Conservation (phyloP, 2,888 invertebrate genomes). For the Noctua janthina region DNA sequence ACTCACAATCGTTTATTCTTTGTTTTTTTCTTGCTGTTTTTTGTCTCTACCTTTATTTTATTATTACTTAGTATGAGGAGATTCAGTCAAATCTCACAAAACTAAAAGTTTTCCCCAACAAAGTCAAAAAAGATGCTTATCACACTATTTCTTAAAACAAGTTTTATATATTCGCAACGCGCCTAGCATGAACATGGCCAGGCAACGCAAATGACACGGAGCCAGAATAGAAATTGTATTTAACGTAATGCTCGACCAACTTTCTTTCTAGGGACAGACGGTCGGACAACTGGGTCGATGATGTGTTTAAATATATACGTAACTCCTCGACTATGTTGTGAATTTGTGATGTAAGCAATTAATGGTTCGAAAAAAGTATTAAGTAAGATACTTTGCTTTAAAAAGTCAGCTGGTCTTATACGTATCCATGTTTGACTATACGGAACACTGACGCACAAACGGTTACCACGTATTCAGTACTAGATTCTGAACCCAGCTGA, state of each 20-base stretch:
- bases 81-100: neutral
- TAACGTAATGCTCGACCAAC: constrained; percentile 57
- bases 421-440: neutral
- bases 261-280: constrained; percentile 63
- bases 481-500: too few species aligned
- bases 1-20: neutral
- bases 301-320: constrained; percentile 52
- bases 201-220: constrained; percentile 39
- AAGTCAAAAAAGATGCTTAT: constrained; percentile 17
- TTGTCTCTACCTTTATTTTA: neutral
- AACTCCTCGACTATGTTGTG: constrained; percentile 39
- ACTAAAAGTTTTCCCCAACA: neutral
- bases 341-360: constrained; percentile 41
- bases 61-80: neutral
- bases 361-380: neutral
- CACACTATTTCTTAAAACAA: constrained; percentile 33
- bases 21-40: neutral
- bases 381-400: neutral
- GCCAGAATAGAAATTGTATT: constrained; percentile 61
- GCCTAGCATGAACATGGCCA: constrained; percentile 30
- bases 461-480: too few species aligned
- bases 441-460: too few species aligned
- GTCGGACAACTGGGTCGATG: constrained; percentile 50
- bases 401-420: neutral
- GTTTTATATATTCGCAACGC: constrained; percentile 43